Evolutionary conservation across 2,797 vertebrate species (phyloP).

Genomic region (Pangasius sanitwongsei): DNA sequence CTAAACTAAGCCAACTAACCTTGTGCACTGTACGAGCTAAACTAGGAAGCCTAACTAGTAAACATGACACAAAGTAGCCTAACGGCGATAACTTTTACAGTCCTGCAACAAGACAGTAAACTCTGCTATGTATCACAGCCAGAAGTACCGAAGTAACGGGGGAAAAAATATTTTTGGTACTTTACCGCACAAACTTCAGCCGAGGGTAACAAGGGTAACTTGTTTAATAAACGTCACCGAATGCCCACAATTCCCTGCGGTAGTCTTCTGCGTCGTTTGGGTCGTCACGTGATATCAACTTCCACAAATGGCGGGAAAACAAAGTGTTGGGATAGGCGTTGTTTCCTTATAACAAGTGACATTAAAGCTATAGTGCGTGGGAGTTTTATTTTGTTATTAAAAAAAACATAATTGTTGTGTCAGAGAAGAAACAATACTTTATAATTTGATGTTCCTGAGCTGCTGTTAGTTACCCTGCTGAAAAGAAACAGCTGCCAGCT

Average conservation of each 20-base stretch:
- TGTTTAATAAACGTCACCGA: conserved; percentile 44
- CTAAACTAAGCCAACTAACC: not conserved
- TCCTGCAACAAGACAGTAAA: not conserved
- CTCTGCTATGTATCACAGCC: not conserved
- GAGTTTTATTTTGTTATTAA: not conserved
- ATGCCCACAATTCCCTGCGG: conserved; percentile 56
- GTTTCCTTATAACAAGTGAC: not conserved
- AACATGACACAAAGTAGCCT: not conserved
- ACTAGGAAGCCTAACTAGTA: not conserved
- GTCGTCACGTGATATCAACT: conserved; percentile 51
- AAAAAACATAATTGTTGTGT: not conserved
- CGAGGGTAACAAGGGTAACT: not conserved
- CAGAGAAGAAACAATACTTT: not conserved
- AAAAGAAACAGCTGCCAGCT: not conserved
- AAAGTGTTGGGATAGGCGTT: not conserved
- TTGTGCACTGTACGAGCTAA: not conserved
- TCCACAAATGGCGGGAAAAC: conserved; percentile 7
- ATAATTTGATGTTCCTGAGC: not conserved
- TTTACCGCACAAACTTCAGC: not conserved
- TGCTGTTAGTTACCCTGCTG: not conserved
- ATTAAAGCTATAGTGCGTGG: not conserved
- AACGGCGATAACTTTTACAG: not conserved
- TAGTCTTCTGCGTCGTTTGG: not conserved
- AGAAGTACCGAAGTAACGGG: not conserved
- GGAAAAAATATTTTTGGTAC: not conserved